Evolutionary conservation across 2,888 invertebrate genomes (phyloP), one percentile per base, ranked within the genome.

Genomic region (Cactoblastis cactorum): DNA sequence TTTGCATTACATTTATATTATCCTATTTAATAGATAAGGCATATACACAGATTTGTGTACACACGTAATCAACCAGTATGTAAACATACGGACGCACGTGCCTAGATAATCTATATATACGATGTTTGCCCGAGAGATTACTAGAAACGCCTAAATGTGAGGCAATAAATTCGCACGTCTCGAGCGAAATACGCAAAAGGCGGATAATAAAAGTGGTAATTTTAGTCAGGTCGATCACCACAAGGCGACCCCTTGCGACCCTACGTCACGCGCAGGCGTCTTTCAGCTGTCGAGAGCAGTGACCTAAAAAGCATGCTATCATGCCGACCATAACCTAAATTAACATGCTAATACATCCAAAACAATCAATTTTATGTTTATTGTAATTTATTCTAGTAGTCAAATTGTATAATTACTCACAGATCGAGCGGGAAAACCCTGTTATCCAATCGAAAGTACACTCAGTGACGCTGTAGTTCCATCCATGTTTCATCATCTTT

Each of bases 221-320:
- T 76, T 80, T 84, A 82, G 83, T 76, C 81, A 77, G 81, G 84
- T 84, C 86, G 84, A 85, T 80, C 70, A 76, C 75, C 77, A 43
- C 32, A 11, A 67, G 59, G 65, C 57, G 37, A 58, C 67, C 68
- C 74, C 74, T 82, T 84, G 65, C 57, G 37, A 58, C 67, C 68
- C 74, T 75, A 83, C 85, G 85, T 86, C 84, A 83, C 56, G 80
- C 84, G 83, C 83, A 80, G 63, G 82, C 84, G 83, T 82, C 75
- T 56, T 53, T 48, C 84, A 83, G 82, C 85, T 87, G 87, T 81
- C 77, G 71, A 67, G 83, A 80, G 69, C 83, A 83, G 71, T 88
- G 88, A 88, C 88, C 88, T 85, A 82, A 76, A 73, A 69, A 83
- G 76, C 85, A 86, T 80, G 82, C 81, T 74, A 77, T 59, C 77